phyloP scores from a whole-genome alignment of 2,113 vertebrate species.

The Candoia aspera region DNA sequence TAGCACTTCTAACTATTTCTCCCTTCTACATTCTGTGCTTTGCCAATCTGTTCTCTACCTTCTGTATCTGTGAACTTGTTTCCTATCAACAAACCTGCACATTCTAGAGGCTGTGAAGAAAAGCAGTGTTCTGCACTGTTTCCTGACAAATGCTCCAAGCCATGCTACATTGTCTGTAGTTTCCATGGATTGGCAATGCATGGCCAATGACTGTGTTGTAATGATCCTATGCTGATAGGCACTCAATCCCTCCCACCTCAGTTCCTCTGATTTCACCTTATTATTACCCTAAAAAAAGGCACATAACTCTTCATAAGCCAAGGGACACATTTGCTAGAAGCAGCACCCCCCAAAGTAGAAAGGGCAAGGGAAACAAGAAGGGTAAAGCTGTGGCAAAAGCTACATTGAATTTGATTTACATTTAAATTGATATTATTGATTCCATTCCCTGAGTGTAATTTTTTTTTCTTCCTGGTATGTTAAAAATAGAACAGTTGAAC shows the following conservation, averaged over 20 bases:
- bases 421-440: background rate
- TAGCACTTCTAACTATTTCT: conserved; percentile 5
- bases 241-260: background rate
- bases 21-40: background rate
- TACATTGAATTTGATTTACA: background rate
- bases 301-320: background rate
- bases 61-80: conserved; percentile 20
- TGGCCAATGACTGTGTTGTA: background rate
- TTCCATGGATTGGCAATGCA: background rate
- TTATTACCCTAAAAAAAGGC: background rate
- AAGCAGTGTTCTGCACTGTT: background rate
- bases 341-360: background rate
- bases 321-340: background rate
- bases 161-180: background rate
- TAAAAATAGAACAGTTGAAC: background rate
- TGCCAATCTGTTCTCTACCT: conserved; percentile 23
- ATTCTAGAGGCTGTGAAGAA: background rate
- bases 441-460: background rate
- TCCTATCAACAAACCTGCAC: background rate
- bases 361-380: background rate
- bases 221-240: background rate
- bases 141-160: background rate
- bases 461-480: background rate
- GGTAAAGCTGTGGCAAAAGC: background rate
- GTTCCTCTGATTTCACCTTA: background rate